phyloP scores from a whole-genome alignment of 2,113 vertebrate species.

The Centrocercus urophasianus region DNA sequence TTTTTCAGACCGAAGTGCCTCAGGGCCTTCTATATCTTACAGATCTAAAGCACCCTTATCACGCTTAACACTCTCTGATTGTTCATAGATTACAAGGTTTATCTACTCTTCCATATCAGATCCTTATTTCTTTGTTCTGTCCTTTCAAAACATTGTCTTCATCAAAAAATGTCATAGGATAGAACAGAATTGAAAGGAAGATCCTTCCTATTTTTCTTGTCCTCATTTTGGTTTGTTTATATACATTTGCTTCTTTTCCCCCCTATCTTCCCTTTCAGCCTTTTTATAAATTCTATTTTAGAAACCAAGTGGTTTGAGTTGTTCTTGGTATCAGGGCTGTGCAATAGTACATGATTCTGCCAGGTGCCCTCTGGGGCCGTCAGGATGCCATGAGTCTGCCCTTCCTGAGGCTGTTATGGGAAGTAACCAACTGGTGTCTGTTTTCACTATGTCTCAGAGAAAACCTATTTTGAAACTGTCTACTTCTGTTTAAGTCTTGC shows the following conservation, averaged over 20 bases:
- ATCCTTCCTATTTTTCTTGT: neutral
- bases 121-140: neutral
- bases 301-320: neutral
- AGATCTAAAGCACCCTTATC: neutral
- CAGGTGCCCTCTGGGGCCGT: neutral
- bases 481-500: neutral
- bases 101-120: neutral
- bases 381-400: rapidly evolving
- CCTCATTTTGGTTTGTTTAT: neutral
- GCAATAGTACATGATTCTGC: neutral
- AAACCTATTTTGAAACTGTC: neutral
- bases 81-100: neutral
- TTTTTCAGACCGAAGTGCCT: neutral
- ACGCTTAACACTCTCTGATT: neutral
- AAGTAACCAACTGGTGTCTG: slow-evolving; percentile 3
- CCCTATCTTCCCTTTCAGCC: neutral
- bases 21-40: neutral
- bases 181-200: neutral
- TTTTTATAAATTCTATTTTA: neutral
- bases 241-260: neutral
- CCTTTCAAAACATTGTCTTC: neutral
- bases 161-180: neutral
- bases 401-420: neutral
- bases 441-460: slow-evolving; percentile 5
- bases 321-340: neutral